Evolutionary conservation across 2,797 vertebrate species (phyloP).

Genomic region (Crenuchus spilurus): DNA sequence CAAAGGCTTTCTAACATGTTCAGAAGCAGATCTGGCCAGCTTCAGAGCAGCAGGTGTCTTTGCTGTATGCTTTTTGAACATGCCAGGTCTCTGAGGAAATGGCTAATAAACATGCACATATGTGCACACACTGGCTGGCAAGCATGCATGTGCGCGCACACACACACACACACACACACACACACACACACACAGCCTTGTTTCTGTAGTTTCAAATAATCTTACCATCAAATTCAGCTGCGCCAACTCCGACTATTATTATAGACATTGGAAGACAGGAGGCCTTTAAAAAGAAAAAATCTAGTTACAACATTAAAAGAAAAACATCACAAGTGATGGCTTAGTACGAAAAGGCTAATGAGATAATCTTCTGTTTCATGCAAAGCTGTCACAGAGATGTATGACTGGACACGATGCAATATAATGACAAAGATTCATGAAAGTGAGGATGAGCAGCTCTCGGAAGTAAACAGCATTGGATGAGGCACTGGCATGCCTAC

Average conservation of each 20-base stretch:
- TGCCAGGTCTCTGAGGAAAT: constrained; percentile 27
- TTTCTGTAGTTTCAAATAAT: constrained; percentile 11
- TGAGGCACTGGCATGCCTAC: constrained; percentile 59
- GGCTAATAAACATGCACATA: constrained; percentile 3
- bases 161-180: constrained; percentile 17
- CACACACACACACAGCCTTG: constrained; percentile 4
- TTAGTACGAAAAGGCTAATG: constrained; percentile 1
- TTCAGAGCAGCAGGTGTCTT: constrained; percentile 4
- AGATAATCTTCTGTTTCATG: neutral
- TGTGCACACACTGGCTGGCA: constrained; percentile 15
- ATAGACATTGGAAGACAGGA: constrained; percentile 96
- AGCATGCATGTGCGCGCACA: constrained; percentile 9
- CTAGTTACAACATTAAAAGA: constrained; percentile 30
- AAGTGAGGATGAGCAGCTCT: constrained; percentile 63
- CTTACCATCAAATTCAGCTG: constrained; percentile 98
- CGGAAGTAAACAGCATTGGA: constrained; percentile 46
- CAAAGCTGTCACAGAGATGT: neutral
- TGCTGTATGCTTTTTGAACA: constrained; percentile 1
- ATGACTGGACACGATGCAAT: neutral
- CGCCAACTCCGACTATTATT: constrained; percentile 97
- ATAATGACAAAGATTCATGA: constrained; percentile 40
- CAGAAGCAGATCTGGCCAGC: constrained; percentile 16
- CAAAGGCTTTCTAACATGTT: neutral
- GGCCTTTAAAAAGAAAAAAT: constrained; percentile 67
- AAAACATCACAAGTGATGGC: constrained; percentile 47